Evolutionary conservation across 2,888 invertebrate genomes (phyloP).

Genomic region (Cheilosia vernalis): DNA sequence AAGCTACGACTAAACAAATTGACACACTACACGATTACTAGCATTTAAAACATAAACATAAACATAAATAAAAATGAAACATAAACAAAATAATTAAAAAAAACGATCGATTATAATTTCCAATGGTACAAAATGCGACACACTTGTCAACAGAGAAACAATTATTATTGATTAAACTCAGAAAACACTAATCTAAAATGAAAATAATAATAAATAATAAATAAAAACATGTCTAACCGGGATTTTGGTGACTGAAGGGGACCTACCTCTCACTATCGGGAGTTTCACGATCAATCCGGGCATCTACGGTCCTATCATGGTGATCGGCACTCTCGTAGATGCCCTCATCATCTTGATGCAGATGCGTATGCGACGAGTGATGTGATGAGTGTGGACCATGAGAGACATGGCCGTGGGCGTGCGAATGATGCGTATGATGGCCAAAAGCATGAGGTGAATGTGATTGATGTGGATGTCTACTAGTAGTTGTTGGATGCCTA

Average conservation of each 20-base stretch:
- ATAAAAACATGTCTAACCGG: slow-evolving; percentile 52
- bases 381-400: slow-evolving; percentile 84
- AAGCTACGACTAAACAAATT: slow-evolving; percentile 31
- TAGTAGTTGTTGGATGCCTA: slow-evolving; percentile 84
- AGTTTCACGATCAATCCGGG: slow-evolving; percentile 90
- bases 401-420: slow-evolving; percentile 83
- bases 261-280: slow-evolving; percentile 95
- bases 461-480: slow-evolving; percentile 85
- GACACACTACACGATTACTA: slow-evolving; percentile 43
- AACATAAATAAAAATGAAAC: neutral
- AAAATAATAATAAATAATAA: slow-evolving; percentile 21
- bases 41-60: slow-evolving; percentile 5
- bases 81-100: slow-evolving; percentile 7
- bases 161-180: neutral
- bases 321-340: slow-evolving; percentile 94
- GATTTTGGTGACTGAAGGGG: slow-evolving; percentile 72
- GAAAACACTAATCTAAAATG: slow-evolving; percentile 2
- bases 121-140: slow-evolving; percentile 26
- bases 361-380: slow-evolving; percentile 85
- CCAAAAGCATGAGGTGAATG: slow-evolving; percentile 84
- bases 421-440: slow-evolving; percentile 84
- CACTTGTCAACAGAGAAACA: slow-evolving; percentile 14
- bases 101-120: slow-evolving; percentile 11
- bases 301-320: slow-evolving; percentile 87
- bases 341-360: slow-evolving; percentile 90